Conservation (phyloP, 2,113 vertebrate genomes). For the Falcunculus frontatus region DNA sequence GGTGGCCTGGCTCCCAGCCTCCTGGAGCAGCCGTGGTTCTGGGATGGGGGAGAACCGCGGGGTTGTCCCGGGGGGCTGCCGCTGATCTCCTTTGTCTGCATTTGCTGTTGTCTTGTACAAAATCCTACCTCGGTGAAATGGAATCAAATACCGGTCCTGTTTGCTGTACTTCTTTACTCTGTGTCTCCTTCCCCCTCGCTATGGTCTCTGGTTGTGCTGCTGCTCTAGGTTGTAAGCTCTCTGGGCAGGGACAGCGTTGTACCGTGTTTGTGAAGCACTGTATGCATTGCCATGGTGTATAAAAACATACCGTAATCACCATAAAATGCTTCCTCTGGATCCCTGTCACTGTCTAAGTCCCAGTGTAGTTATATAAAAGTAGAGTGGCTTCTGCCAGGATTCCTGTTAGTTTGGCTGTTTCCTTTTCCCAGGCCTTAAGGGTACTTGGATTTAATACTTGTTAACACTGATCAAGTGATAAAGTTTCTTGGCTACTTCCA, state of each 20-base stretch:
- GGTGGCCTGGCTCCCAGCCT: neutral
- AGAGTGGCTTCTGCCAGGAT: neutral
- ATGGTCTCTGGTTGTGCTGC: neutral
- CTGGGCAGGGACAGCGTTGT: neutral
- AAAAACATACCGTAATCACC: neutral
- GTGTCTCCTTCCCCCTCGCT: neutral
- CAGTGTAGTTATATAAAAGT: neutral
- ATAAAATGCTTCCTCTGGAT: neutral
- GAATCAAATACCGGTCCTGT: neutral
- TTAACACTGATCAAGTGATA: neutral
- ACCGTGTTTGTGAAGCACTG: neutral
- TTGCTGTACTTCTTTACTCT: neutral
- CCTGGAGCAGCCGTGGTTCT: neutral
- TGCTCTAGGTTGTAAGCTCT: slow-evolving; percentile 27
- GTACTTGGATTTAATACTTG: neutral
- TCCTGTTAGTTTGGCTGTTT: neutral
- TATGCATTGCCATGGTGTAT: neutral
- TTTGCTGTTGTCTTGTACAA: neutral
- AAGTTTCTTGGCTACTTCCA: neutral
- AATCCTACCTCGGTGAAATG: neutral
- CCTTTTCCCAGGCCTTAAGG: neutral
- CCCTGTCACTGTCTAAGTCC: neutral
- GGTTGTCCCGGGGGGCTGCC: neutral
- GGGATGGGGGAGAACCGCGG: neutral
- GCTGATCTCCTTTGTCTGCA: neutral